Base-by-base conservation (phyloP, 2,888 invertebrate species). In the Pardosa pseudoannulata region DNA sequence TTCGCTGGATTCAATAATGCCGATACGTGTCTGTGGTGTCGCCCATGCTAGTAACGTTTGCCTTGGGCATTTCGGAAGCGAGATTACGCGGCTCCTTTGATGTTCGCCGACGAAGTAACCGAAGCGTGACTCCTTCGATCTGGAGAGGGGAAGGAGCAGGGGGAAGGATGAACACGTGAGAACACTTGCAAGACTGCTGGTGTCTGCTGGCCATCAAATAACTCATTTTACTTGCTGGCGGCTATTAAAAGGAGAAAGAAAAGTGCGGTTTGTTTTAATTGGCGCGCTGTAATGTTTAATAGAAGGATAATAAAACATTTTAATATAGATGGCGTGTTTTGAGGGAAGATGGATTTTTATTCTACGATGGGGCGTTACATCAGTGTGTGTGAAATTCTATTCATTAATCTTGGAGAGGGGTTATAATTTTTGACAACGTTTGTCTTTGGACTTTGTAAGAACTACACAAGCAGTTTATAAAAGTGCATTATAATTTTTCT, bases 41-140 rank as follows among this genome's bases (percentile, higher is more conserved):
- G 23, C 11, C 23, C 23, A 56, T 56, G 32, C 67, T 32, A 11
- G 6, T 11, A 36, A 19, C 32, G 28, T 29, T 31, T 29, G 81
- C 75, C 70, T 7, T 29, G 39, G 76, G 82, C 71, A 16, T 56
- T 27, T 83, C 76, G 82, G 83, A 73, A 83, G 83, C 82, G 46
- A 68, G 78, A 56, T 70, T 70, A 67, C n/a, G 70, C 28, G 23
- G 19, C 31, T 19, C 41, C 83, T 85, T 85, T 85, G 83, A 85
- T 31, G 78, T 85, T 29, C 29, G 73, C 83, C 83, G 83, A 78
- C 83, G 39, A 73, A 73, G 73, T 73, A 73, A 65, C 46, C 78
- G 78, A 67, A 85, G 83, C 83, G 83, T 85, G 83, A 85, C 83
- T 28, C 39, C 73, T 73, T 28, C 62, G 79, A 62, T 72, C 27